Evolutionary conservation across 1,140 invertebrate species (phyloP), one percentile per base, ranked within the genome.

Genomic region (Brachionus koreanus): DNA sequence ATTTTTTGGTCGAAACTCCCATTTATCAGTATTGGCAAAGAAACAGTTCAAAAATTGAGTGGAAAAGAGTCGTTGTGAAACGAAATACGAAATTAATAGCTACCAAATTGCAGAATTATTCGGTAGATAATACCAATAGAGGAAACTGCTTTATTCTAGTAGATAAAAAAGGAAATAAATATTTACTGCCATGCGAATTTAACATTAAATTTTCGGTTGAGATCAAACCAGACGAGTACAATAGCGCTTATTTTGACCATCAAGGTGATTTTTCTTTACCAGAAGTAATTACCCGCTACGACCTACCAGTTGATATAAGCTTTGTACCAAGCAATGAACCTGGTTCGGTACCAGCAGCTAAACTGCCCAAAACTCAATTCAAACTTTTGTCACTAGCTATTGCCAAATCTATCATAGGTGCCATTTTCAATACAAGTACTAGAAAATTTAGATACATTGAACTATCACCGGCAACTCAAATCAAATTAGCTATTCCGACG

Each of bases 231-330:
- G 69, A 83, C 12, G 82, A 83, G 35, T 75, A 74, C 13, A 52
- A 75, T 37, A 33, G 10, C 35, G 46, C 57, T 43, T 83, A 83
- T 76, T 46, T 74, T 74, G 25, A 75, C 33, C 46, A 83, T 65
- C 9, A 83, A 43, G 82, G 82, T 33, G 39, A 16, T n/a, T 83
- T 83, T 76, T 75, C 69, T 5, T 77, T 83, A 13, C 72, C 82
- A 61, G 82, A 83, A 83, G 25, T 83, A 5, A 52, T 83, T 16
- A 65, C 65, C 0, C 23, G 82, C 43, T 83, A 83, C 61, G 82
- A 83, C 25, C 46, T 83, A 19, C 82, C 82, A 29, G 16, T 83
- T 42, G 72, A 83, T 76, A 19, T 83, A 7, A 37, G 72, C 35
- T 72, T 82, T 69, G 42, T 35, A n/a, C 25, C 79, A 29, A 29